Conservation (phyloP, 2,797 vertebrate genomes). For the Spinibarbus caldwelli region DNA sequence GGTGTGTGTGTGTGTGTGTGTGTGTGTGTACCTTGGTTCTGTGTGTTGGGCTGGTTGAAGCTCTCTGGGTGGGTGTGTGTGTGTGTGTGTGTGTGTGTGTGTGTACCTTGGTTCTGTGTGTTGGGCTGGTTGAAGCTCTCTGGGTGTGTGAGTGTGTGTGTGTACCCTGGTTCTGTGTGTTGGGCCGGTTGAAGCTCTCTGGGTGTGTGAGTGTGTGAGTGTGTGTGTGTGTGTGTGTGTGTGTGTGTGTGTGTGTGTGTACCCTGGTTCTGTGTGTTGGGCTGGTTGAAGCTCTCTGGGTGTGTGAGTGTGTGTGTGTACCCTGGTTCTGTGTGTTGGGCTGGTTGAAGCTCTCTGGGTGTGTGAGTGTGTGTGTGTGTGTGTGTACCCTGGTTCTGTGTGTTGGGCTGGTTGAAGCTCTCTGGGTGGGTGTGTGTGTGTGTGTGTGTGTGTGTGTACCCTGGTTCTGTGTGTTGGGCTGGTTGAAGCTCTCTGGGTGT, state of each 20-base stretch:
- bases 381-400: slow-evolving; percentile 82
- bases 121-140: slow-evolving; percentile 95
- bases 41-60: no score
- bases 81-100: neutral
- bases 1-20: slow-evolving; percentile 76
- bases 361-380: neutral
- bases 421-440: slow-evolving; percentile 87
- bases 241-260: neutral
- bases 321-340: no score
- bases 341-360: no score
- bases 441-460: no score
- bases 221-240: no score
- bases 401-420: slow-evolving; percentile 93
- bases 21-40: no score
- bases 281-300: slow-evolving; percentile 92
- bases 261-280: slow-evolving; percentile 91
- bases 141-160: slow-evolving; percentile 74
- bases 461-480: no score
- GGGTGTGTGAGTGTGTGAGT: no score
- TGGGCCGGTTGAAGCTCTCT: no score
- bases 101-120: slow-evolving; percentile 85
- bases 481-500: no score
- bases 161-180: no score
- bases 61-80: no score
- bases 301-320: slow-evolving; percentile 64